These are phyloP conservation scores for Baronia brevicornis DNA, from an alignment of 2,888 invertebrate genomes.

Conservation along the genomic window DNA sequence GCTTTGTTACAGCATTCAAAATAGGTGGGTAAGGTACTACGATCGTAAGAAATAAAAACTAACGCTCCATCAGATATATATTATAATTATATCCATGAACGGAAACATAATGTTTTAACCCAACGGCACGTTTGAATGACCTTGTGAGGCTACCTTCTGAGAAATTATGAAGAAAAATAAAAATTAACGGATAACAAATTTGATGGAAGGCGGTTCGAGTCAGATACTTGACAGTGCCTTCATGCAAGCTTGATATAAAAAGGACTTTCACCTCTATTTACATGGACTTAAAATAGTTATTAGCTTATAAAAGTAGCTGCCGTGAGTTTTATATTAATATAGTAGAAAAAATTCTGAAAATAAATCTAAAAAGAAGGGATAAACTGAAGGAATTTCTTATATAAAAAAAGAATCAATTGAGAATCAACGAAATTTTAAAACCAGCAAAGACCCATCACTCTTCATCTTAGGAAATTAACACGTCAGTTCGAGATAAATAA, in stretches of 20 bases:
- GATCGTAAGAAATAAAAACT: constrained; percentile 1
- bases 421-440: constrained; percentile 21
- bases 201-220: constrained; percentile 8
- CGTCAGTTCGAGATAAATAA: constrained; percentile 20
- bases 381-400: too few relatives aligned
- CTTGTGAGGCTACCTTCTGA: constrained; percentile 60
- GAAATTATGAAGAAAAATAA: constrained; percentile 49
- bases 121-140: constrained; percentile 40
- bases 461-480: constrained; percentile 27
- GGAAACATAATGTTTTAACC: constrained; percentile 18
- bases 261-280: constrained; percentile 1
- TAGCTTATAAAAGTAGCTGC: too few relatives aligned
- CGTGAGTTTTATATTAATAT: too few relatives aligned
- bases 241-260: too few relatives aligned
- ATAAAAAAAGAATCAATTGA: constrained; percentile 8
- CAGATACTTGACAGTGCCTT: constrained; percentile 5
- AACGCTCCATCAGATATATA: constrained; percentile 20
- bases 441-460: constrained; percentile 27
- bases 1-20: too few relatives aligned
- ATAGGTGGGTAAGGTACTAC: too few relatives aligned
- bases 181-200: constrained; percentile 32
- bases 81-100: constrained; percentile 33
- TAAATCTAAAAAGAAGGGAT: too few relatives aligned
- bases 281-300: background rate
- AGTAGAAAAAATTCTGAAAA: too few relatives aligned